phyloP scores from a whole-genome alignment of 2,797 vertebrate genomes.

The Pelodytes ibericus region DNA sequence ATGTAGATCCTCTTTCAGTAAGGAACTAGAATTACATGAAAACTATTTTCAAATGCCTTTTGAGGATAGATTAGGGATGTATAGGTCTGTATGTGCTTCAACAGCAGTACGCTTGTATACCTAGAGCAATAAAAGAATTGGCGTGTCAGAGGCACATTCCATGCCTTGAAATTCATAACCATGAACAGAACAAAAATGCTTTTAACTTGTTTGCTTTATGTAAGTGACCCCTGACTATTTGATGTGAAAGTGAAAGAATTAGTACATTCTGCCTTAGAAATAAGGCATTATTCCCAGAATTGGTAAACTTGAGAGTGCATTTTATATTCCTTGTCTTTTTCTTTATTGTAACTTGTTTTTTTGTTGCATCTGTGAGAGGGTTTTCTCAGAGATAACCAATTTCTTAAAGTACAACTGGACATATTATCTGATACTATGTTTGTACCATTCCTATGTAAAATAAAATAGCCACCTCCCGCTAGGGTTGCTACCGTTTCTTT shows the following conservation, averaged over 20 bases:
- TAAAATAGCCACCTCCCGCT: too few relatives aligned
- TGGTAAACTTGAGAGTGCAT: slow-evolving; percentile 59
- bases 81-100: slow-evolving; percentile 36
- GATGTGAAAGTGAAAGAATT: slow-evolving; percentile 62
- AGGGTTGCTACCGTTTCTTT: too few relatives aligned
- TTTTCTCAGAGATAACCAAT: too few relatives aligned
- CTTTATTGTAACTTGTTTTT: slow-evolving; percentile 55
- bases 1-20: slow-evolving; percentile 45
- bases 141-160: slow-evolving; percentile 42
- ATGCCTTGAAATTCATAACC: slow-evolving; percentile 54
- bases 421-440: too few relatives aligned
- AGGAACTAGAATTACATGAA: slow-evolving; percentile 52
- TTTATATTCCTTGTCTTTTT: slow-evolving; percentile 58
- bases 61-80: slow-evolving; percentile 53
- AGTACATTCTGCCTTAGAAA: slow-evolving; percentile 61
- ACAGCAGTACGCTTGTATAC: slow-evolving; percentile 44
- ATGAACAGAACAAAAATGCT: slow-evolving; percentile 42
- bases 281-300: slow-evolving; percentile 55
- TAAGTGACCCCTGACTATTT: slow-evolving; percentile 65
- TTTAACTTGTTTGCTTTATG: slow-evolving; percentile 42
- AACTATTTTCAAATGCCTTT: slow-evolving; percentile 51
- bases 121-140: slow-evolving; percentile 48
- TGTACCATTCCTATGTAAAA: too few relatives aligned
- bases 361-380: too few relatives aligned
- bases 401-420: too few relatives aligned